Percentiles rank a stretch among this genome's conserved stretches.
phyloP scores from a whole-genome alignment of 2,888 invertebrate genomes.

The Seira ritae region DNA sequence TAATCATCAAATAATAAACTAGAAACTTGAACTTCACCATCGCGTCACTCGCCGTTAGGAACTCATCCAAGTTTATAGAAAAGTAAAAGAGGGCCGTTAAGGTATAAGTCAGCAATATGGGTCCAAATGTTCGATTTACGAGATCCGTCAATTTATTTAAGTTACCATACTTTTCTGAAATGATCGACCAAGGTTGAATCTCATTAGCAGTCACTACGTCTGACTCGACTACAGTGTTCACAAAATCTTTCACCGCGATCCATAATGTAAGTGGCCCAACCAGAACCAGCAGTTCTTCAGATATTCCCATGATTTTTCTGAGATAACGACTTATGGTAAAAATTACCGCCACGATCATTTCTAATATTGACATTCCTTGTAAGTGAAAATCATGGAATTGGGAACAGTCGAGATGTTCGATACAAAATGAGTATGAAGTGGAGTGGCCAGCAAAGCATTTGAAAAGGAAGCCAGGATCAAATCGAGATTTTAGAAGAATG shows the following conservation, averaged over 20 bases:
- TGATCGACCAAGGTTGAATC: neutral
- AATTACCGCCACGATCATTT: neutral
- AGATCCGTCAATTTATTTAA: constrained; percentile 24
- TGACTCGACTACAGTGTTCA: neutral
- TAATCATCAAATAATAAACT: constrained; percentile 17
- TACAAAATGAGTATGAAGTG: constrained; percentile 1
- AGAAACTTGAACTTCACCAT: constrained; percentile 23
- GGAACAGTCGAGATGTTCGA: neutral
- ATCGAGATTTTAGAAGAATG: constrained; percentile 23
- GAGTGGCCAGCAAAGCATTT: constrained; percentile 18
- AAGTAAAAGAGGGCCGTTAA: constrained; percentile 28
- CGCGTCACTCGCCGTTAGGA: constrained; percentile 19
- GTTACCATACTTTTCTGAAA: constrained; percentile 5
- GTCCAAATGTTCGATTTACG: constrained; percentile 33
- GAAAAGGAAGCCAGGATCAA: constrained; percentile 16
- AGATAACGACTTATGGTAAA: neutral
- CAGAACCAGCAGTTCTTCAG: constrained; percentile 25
- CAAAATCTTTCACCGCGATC: constrained; percentile 27
- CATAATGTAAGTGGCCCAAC: constrained; percentile 15
- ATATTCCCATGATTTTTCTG: constrained; percentile 29
- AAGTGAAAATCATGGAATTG: no score
- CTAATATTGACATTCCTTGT: neutral
- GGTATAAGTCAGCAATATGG: constrained; percentile 24
- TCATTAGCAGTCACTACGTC: no score
- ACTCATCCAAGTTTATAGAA: constrained; percentile 32